Evolutionary conservation across 2,888 invertebrate genomes (phyloP).

Genomic region (Trisateles emortualis): DNA sequence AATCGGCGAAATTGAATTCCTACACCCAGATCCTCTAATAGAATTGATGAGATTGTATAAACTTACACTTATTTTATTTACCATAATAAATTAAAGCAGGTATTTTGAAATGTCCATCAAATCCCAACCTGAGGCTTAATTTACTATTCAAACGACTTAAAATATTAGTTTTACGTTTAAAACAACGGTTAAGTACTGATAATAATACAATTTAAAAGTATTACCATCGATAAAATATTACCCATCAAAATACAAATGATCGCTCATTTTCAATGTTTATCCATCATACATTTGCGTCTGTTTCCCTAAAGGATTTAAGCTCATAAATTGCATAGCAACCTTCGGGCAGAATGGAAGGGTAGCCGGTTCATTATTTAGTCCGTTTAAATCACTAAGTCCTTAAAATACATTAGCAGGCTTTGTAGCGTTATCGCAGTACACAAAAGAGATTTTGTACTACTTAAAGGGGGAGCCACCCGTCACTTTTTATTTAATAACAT

Average conservation of each 20-base stretch:
- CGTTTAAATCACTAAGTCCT: conserved; percentile 87
- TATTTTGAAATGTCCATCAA: too few species aligned
- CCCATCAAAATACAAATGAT: conserved; percentile 18
- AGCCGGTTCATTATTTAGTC: conserved; percentile 85
- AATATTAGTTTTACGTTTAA: too few species aligned
- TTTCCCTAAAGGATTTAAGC: conserved; percentile 68
- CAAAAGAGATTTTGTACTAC: conserved; percentile 81
- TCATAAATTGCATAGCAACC: conserved; percentile 72
- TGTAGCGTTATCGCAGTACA: conserved; percentile 83
- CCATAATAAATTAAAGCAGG: too few species aligned
- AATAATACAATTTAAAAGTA: background rate
- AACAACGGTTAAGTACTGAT: too few species aligned
- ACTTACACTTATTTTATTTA: too few species aligned
- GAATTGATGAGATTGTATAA: too few species aligned
- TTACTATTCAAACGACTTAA: too few species aligned
- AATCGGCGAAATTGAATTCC: too few species aligned
- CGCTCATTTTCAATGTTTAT: conserved; percentile 15
- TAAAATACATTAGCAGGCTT: conserved; percentile 86
- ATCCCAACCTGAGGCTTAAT: too few species aligned
- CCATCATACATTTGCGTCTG: conserved; percentile 23
- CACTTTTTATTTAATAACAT: conserved; percentile 72
- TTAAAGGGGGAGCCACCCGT: conserved; percentile 64
- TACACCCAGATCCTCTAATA: too few species aligned
- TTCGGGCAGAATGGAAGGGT: conserved; percentile 68
- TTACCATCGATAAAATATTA: background rate